Base-by-base conservation (phyloP, 2,888 invertebrate genomes). In the Acleris cristana region DNA sequence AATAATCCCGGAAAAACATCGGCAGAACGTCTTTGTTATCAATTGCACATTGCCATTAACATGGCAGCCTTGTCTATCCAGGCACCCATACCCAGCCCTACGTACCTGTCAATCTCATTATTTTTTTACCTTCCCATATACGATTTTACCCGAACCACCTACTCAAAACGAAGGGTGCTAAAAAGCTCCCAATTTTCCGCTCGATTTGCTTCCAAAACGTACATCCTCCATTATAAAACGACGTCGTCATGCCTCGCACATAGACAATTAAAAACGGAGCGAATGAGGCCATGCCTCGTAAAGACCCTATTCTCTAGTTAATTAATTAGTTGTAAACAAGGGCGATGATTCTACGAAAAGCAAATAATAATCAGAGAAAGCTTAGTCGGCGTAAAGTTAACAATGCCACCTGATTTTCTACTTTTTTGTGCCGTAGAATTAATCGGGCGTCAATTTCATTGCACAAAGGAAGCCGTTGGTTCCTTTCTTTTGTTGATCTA, bases 281-380 rank as follows among this genome's bases (percentile, higher is more conserved):
- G 73, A 72, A 76, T 74, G 75, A 78, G 82, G 72, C 79, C 78
- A 78, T 81, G 78, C 75, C 76, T 82, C 79, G 80, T 75, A 76
- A 79, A 77, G 75, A 74, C 74, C 78, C 76, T 77, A 76, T 76
- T 85, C 90, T 89, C 74, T 70, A 74, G 83, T 81, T 92, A 92
- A 92, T 92, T 92, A 92, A 92, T 92, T 92, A 91, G 82, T 82
- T 81, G 84, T 87, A 91, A 92, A 92, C 91, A 92, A 90, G 90
- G 83, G 82, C 86, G 88, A 92, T 91, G 91, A 91, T 88, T 87
- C 86, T 89, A 82, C 88, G 81, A 89, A 91, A 92, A 86, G 88
- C 87, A 92, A 91, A 91, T 90, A 90, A 80, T 83, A 83, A 79
- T 80, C 72, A 84, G 85, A 83, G 87, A 89, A 88, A 88, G 85